Evolutionary conservation across 2,888 invertebrate genomes (phyloP).

Genomic region (Cheilosia variabilis): DNA sequence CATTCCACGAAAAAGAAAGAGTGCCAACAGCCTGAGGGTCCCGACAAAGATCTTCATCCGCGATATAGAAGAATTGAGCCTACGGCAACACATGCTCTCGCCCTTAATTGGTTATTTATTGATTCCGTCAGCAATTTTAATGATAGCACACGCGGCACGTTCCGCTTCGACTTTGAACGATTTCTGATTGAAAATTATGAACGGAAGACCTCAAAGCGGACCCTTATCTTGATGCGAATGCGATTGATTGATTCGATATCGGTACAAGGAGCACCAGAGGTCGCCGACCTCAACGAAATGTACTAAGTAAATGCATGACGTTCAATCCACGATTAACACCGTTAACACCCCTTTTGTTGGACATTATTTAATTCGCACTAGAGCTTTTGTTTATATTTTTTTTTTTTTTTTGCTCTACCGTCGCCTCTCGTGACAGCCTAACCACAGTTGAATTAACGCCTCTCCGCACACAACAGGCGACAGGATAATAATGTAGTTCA

Average conservation of each 20-base stretch:
- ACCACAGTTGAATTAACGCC: slow-evolving; percentile 71
- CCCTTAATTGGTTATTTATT: slow-evolving; percentile 75
- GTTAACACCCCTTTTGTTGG: slow-evolving; percentile 38
- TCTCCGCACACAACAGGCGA: slow-evolving; percentile 61
- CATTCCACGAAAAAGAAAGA: slow-evolving; percentile 55
- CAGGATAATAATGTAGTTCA: slow-evolving; percentile 68
- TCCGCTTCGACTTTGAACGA: slow-evolving; percentile 46
- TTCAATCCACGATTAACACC: slow-evolving; percentile 44
- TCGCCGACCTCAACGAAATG: slow-evolving; percentile 11
- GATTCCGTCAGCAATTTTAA: slow-evolving; percentile 73
- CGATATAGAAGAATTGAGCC: slow-evolving; percentile 48
- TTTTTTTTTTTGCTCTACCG: background rate
- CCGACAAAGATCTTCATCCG: slow-evolving; percentile 58
- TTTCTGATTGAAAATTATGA: slow-evolving; percentile 73
- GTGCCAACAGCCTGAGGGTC: slow-evolving; percentile 29
- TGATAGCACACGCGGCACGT: slow-evolving; percentile 61
- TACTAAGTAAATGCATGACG: background rate
- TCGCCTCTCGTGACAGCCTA: slow-evolving; percentile 20
- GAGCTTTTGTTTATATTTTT: background rate
- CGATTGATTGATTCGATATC: slow-evolving; percentile 54
- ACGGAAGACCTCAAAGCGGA: slow-evolving; percentile 38
- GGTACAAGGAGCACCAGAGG: slow-evolving; percentile 1
- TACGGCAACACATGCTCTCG: slow-evolving; percentile 69
- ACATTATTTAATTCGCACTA: slow-evolving; percentile 43
- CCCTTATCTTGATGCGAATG: slow-evolving; percentile 45